Percentiles rank a stretch among this genome's conserved stretches.
phyloP scores from a whole-genome alignment of 2,888 invertebrate genomes.

The Metacarcinus magister region DNA sequence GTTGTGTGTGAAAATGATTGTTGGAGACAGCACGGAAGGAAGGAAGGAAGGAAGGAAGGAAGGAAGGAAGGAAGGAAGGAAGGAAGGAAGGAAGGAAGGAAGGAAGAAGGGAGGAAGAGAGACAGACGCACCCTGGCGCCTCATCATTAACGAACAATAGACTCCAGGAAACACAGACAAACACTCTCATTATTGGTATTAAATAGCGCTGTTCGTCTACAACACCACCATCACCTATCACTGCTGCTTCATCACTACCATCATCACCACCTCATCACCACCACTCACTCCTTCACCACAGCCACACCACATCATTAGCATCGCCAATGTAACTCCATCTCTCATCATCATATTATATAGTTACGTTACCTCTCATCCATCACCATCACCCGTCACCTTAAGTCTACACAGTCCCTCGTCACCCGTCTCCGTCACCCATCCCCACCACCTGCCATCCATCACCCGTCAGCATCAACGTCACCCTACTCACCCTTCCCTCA shows the following conservation, averaged over 20 bases:
- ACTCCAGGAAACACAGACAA: constrained; percentile 21
- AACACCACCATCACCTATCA: background rate
- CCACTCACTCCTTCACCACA: no score
- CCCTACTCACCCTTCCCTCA: background rate
- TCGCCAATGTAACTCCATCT: no score
- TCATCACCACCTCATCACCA: no score
- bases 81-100: background rate
- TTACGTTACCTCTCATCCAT: background rate
- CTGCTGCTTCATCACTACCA: background rate
- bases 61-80: background rate
- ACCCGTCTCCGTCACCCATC: background rate
- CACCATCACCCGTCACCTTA: background rate
- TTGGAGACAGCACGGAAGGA: background rate
- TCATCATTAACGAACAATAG: constrained; percentile 15
- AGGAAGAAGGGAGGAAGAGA: background rate
- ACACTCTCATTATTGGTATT: constrained; percentile 28
- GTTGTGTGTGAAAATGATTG: background rate
- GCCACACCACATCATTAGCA: no score
- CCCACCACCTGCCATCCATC: background rate
- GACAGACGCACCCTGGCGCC: background rate
- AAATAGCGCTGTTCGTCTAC: background rate
- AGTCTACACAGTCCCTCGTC: background rate
- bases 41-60: background rate
- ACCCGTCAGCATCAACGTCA: background rate
- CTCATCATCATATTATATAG: no score